A percentile compares a stretch with the other conserved stretches of the same genome.
Evolutionary conservation across 2,113 vertebrate species (phyloP).

Genomic region (Scomber scombrus): DNA sequence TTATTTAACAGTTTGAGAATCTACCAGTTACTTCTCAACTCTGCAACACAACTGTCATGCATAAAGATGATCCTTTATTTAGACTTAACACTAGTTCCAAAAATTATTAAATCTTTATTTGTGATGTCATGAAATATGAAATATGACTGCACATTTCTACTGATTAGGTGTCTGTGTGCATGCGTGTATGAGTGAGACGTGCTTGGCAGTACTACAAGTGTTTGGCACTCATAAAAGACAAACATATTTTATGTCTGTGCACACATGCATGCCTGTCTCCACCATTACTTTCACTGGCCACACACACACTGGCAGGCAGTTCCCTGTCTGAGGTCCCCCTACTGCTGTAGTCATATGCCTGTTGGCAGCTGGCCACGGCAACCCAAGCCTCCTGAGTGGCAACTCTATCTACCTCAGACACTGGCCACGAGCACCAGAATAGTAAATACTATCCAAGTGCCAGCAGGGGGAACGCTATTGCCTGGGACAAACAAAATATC

Average conservation of each 20-base stretch:
- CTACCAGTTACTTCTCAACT: not conserved
- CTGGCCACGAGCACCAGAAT: conserved; percentile 87
- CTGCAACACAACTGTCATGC: not conserved
- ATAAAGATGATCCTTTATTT: conserved; percentile 15
- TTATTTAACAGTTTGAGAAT: conserved; percentile 5
- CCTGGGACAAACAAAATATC: conserved; percentile 85
- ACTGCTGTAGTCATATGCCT: conserved; percentile 70
- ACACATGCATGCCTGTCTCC: conserved; percentile 5
- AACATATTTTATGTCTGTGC: not conserved
- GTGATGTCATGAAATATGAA: conserved; percentile 22
- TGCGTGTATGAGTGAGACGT: not conserved
- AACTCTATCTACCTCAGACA: conserved; percentile 87
- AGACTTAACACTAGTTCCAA: conserved; percentile 1
- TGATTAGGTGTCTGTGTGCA: not conserved
- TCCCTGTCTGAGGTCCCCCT: conserved; percentile 51
- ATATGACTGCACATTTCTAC: conserved; percentile 8
- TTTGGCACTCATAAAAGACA: conserved; percentile 12
- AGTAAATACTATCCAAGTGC: conserved; percentile 89
- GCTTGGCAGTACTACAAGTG: not conserved
- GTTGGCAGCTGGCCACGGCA: conserved; percentile 63
- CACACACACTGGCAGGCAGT: conserved; percentile 29
- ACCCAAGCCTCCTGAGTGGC: conserved; percentile 67
- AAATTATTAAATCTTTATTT: conserved; percentile 18
- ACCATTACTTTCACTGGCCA: conserved; percentile 43
- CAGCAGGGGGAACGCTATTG: conserved; percentile 80